Evolutionary conservation across 2,797 vertebrate genomes (phyloP).

Genomic region (Coracias cyanogaster): DNA sequence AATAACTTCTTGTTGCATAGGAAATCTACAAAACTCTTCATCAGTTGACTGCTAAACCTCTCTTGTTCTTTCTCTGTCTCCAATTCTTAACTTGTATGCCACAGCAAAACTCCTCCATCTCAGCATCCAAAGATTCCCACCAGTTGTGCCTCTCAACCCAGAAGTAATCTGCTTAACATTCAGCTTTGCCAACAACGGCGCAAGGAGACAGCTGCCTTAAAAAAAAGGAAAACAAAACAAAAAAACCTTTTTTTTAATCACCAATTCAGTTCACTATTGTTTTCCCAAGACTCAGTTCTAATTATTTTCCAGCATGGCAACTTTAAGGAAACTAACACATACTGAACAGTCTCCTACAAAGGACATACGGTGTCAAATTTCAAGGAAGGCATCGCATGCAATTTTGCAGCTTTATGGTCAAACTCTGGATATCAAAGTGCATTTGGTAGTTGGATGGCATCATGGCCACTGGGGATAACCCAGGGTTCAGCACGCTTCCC

Average conservation of each 20-base stretch:
- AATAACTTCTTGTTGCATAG: not conserved
- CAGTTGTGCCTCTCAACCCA: not conserved
- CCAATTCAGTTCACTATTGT: not conserved
- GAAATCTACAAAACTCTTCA: not conserved
- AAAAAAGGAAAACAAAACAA: not conserved
- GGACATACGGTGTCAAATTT: not conserved
- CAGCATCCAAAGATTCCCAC: not conserved
- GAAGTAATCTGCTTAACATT: not conserved
- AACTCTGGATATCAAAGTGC: not conserved
- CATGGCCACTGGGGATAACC: accelerated
- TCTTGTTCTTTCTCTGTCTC: not conserved
- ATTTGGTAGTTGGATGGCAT: not conserved
- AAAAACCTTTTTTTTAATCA: not conserved
- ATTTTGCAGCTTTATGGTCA: not conserved
- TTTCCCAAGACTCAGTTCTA: not conserved
- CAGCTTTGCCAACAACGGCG: not conserved
- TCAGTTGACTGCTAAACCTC: not conserved
- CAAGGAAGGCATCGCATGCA: not conserved
- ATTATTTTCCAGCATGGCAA: not conserved
- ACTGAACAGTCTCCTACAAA: not conserved
- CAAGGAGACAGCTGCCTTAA: not conserved
- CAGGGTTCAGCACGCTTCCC: not conserved
- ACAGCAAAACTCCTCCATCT: not conserved
- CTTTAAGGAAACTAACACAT: not conserved
- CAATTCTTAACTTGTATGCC: not conserved